Conservation (phyloP, 2,113 vertebrate species). For the Austrofundulus limnaeus region DNA sequence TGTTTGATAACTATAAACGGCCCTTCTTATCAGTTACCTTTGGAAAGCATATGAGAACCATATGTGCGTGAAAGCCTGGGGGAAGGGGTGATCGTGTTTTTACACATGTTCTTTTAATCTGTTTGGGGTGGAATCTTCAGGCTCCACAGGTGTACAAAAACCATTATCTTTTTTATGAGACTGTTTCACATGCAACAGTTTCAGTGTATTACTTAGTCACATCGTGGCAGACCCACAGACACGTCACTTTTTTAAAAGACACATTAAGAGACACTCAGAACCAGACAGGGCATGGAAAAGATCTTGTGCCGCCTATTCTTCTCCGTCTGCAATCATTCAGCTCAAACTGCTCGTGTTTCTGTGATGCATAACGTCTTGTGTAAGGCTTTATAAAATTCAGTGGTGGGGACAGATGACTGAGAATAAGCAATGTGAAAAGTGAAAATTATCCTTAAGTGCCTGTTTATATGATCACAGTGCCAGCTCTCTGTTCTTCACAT, state of each 20-base stretch:
- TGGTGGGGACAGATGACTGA: slow-evolving; percentile 54
- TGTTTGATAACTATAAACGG: slow-evolving; percentile 54
- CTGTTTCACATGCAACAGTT: slow-evolving; percentile 45
- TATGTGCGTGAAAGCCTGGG: slow-evolving; percentile 21
- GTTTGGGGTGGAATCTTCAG: slow-evolving; percentile 24
- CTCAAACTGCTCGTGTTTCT: slow-evolving; percentile 57
- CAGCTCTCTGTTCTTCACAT: slow-evolving; percentile 29
- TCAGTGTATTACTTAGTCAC: slow-evolving; percentile 58
- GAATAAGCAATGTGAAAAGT: slow-evolving; percentile 54
- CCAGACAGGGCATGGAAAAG: slow-evolving; percentile 78
- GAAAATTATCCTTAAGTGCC: slow-evolving; percentile 50
- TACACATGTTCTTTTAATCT: slow-evolving; percentile 53
- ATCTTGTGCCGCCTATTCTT: slow-evolving; percentile 57
- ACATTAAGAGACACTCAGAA: slow-evolving; percentile 71
- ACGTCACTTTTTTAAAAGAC: slow-evolving; percentile 79
- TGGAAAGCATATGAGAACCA: slow-evolving; percentile 34
- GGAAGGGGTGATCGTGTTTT: slow-evolving; percentile 39
- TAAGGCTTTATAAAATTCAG: slow-evolving; percentile 64
- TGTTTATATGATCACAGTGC: slow-evolving; percentile 49
- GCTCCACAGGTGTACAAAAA: slow-evolving; percentile 55
- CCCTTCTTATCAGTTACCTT: slow-evolving; percentile 48
- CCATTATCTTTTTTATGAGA: slow-evolving; percentile 15
- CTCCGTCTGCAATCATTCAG: slow-evolving; percentile 76
- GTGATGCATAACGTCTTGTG: slow-evolving; percentile 70
- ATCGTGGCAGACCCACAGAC: slow-evolving; percentile 52